Evolutionary conservation across 1,140 invertebrate species (phyloP).

Genomic region (Metopolophium dirhodum): DNA sequence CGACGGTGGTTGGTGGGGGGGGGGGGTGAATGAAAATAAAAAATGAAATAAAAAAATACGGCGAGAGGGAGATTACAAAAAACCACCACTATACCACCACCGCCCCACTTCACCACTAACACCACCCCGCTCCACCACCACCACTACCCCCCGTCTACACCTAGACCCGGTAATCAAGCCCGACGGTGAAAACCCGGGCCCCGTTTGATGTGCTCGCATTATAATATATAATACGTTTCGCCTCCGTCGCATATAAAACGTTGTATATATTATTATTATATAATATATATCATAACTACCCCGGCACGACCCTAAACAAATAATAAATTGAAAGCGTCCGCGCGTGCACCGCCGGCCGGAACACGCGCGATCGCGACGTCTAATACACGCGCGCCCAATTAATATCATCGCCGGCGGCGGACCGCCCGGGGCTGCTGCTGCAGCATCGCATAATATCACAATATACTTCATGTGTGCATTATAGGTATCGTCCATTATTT

Average conservation of each 20-base stretch:
- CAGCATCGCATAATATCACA: no score
- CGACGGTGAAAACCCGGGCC: no score
- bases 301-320: conserved; percentile 32
- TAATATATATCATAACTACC: neutral
- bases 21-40: neutral
- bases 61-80: neutral
- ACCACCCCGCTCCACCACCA: no score
- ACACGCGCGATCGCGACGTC: conserved; percentile 23
- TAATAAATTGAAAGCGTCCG: conserved; percentile 55
- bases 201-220: conserved; percentile 20
- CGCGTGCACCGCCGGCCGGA: conserved; percentile 23
- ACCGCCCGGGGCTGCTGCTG: neutral
- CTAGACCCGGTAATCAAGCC: neutral
- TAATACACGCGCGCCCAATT: conserved; percentile 26
- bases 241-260: neutral
- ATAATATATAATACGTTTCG: neutral
- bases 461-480: no score
- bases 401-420: conserved; percentile 21
- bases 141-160: no score
- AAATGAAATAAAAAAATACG: neutral
- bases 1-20: neutral
- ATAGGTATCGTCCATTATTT: neutral
- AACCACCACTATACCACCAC: no score
- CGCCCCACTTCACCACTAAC: no score
- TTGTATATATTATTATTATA: no score